Evolutionary conservation across 2,113 vertebrate genomes (phyloP).

Genomic region (Pachycephala philippinensis): DNA sequence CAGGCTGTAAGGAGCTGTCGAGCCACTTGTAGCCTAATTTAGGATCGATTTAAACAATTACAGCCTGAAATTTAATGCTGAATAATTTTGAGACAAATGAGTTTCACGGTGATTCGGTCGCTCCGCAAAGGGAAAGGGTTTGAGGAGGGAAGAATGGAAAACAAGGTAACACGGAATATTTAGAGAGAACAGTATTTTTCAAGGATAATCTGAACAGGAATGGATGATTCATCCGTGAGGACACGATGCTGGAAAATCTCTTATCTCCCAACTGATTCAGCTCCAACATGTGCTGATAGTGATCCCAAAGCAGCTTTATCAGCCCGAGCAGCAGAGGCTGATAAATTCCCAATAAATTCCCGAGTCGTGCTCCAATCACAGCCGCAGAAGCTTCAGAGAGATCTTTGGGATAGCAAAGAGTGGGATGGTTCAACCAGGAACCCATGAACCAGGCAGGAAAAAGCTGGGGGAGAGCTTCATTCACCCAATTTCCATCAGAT

Average conservation of each 20-base stretch:
- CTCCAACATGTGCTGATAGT: not conserved
- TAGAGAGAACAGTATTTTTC: not conserved
- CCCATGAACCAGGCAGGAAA: not conserved
- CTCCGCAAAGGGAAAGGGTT: not conserved
- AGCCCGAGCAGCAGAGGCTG: not conserved
- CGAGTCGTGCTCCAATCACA: not conserved
- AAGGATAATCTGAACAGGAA: not conserved
- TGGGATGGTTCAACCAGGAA: not conserved
- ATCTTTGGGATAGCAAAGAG: not conserved
- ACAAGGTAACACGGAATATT: not conserved
- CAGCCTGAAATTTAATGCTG: not conserved
- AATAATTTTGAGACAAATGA: conserved; percentile 3
- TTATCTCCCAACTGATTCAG: not conserved
- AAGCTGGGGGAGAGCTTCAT: not conserved
- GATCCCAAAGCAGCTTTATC: not conserved
- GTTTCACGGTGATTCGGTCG: not conserved
- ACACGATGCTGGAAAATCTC: not conserved
- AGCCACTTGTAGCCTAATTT: conserved; percentile 16
- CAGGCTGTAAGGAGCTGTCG: not conserved
- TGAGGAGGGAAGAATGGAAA: not conserved
- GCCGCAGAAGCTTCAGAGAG: not conserved
- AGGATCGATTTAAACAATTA: conserved; percentile 35
- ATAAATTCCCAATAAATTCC: not conserved
- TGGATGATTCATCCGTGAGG: not conserved
- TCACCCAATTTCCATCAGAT: fast-evolving